Evolutionary conservation across 2,888 invertebrate species (phyloP), one percentile per base, ranked within the genome.

Genomic region (Spilosoma lubricipeda): DNA sequence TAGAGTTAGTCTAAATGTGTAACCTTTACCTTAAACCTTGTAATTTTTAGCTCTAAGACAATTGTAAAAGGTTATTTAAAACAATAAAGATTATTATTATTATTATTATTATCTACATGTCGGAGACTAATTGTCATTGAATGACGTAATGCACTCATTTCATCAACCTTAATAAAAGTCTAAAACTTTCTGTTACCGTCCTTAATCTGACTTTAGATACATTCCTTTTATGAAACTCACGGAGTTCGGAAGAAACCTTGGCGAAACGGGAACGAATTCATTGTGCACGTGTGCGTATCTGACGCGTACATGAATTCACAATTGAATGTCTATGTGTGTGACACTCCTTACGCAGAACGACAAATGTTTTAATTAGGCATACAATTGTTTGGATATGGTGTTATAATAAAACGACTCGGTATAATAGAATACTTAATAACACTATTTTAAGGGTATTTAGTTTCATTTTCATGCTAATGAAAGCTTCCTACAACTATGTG

Each of bases 241-340:
- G 79, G 80, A 78, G 81, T 78, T 77, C 77, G 74, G 82, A 74
- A 74, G 79, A 77, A 72, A 59, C 74, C 69, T 42, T 75, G 79
- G 76, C 79, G 77, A 76, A 80, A 77, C 72, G 78, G 77, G 80
- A 81, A 78, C 80, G 77, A 78, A 81, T 78, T 78, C 73, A 71
- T 69, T 72, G 59, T 71, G 64, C 30, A 64, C 74, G 78, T 74
- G 71, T 78, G 78, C 76, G 80, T 77, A 76, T 45, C 36, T 70
- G 30, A 68, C 75, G 70, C 72, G 69, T 78, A 72, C 48, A 48
- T 78, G 66, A 74, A 73, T 77, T 86, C 82, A 90, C 89, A 90
- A 90, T 90, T 89, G 89, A 87, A 85, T 89, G 80, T 83, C 77
- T 75, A 81, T 90, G 91, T 81, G 90, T 80, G 88, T 90, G 86